Evolutionary conservation across 2,113 vertebrate species (phyloP).

Genomic region (Cyphomyrus discorhynchus): DNA sequence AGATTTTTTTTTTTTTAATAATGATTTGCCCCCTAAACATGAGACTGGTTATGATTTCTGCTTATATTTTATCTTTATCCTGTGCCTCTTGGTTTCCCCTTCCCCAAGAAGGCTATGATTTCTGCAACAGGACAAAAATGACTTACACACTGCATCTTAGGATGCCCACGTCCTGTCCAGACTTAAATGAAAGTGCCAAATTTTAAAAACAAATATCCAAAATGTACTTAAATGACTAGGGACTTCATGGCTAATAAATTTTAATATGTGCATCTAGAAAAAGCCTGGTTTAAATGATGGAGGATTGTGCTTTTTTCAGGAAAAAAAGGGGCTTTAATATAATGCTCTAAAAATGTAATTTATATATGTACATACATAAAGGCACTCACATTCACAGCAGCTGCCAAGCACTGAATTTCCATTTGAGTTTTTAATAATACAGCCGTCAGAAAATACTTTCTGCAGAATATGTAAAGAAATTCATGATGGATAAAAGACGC

Average conservation of each 20-base stretch:
- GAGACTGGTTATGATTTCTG: not conserved
- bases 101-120: not conserved
- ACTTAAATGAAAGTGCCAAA: not conserved
- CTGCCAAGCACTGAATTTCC: conserved; percentile 22
- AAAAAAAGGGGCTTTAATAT: conserved; percentile 26
- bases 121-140: not conserved
- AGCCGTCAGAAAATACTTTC: conserved; percentile 11
- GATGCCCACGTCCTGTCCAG: not conserved
- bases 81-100: not conserved
- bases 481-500: conserved; percentile 21
- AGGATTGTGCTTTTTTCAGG: conserved; percentile 1
- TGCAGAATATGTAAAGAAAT: conserved; percentile 27
- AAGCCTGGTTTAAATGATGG: not conserved
- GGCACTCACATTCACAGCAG: conserved; percentile 38
- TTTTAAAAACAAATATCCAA: not conserved
- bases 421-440: conserved; percentile 23
- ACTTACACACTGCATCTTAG: not conserved
- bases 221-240: not conserved
- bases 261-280: not conserved
- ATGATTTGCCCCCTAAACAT: not conserved
- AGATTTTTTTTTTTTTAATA: not conserved
- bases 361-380: conserved; percentile 21
- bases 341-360: conserved; percentile 29
- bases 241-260: not conserved
- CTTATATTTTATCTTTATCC: not conserved